These are phyloP conservation scores for Rhaphigaster nebulosa DNA, from an alignment of 2,888 invertebrate species.

Conservation along the genomic window DNA sequence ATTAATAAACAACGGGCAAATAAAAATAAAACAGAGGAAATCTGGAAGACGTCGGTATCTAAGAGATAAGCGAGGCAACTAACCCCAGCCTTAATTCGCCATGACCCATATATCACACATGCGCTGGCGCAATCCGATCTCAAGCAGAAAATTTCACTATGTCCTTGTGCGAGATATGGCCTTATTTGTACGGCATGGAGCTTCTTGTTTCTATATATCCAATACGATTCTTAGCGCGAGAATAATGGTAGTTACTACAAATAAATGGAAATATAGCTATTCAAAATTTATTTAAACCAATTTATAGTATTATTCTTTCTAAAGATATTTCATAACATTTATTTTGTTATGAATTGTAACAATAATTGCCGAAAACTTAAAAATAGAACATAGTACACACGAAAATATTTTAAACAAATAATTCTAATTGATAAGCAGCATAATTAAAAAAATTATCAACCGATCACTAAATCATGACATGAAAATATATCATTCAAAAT, in stretches of 20 bases:
- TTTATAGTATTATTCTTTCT: no score
- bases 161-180: conserved; percentile 34
- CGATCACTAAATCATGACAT: no score
- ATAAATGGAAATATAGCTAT: no score
- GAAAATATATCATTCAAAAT: no score
- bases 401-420: no score
- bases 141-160: conserved; percentile 44
- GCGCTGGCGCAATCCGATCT: background rate
- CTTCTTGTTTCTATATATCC: background rate
- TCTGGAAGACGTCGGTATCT: background rate
- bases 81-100: conserved; percentile 32
- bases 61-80: conserved; percentile 4
- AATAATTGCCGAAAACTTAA: no score
- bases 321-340: no score
- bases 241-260: background rate
- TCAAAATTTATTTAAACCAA: no score
- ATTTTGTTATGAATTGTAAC: no score
- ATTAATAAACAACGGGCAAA: background rate
- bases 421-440: no score
- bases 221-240: background rate
- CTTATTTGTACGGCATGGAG: background rate
- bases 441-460: no score
- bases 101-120: conserved; percentile 40
- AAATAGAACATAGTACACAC: no score
- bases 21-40: background rate